Evolutionary conservation across 2,888 invertebrate genomes (phyloP).

Genomic region (Agrotis exclamationis): DNA sequence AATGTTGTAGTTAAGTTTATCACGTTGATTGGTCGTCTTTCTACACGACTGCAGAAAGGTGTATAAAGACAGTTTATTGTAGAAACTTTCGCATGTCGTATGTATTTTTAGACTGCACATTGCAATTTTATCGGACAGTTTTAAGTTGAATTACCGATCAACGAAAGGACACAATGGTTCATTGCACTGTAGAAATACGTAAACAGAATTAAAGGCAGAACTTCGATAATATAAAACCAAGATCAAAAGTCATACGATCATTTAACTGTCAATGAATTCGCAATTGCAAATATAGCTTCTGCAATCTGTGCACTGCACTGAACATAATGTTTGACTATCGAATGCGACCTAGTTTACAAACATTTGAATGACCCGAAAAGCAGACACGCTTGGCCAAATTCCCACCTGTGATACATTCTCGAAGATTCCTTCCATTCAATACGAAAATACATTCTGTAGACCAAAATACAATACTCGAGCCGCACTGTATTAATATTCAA

Average conservation of each 20-base stretch:
- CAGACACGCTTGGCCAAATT: slow-evolving; percentile 29
- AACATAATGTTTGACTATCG: slow-evolving; percentile 16
- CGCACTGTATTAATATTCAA: slow-evolving; percentile 4
- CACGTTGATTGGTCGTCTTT: slow-evolving; percentile 18
- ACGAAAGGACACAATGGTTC: slow-evolving; percentile 14
- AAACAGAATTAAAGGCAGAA: neutral
- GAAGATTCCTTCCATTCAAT: slow-evolving; percentile 9
- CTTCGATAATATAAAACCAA: neutral
- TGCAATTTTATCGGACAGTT: slow-evolving; percentile 33
- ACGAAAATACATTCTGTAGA: slow-evolving; percentile 17
- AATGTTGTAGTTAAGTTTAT: slow-evolving; percentile 4
- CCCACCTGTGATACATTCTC: slow-evolving; percentile 24
- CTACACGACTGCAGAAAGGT: slow-evolving; percentile 23
- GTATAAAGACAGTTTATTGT: slow-evolving; percentile 19
- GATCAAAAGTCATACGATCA: slow-evolving; percentile 1
- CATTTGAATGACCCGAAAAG: slow-evolving; percentile 31
- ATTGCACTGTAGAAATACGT: neutral
- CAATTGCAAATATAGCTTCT: neutral
- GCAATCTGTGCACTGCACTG: slow-evolving; percentile 2
- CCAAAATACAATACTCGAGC: slow-evolving; percentile 15
- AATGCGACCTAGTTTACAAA: slow-evolving; percentile 30
- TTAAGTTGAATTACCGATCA: slow-evolving; percentile 3
- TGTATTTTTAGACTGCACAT: slow-evolving; percentile 41
- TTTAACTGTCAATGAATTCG: slow-evolving; percentile 6
- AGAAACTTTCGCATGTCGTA: slow-evolving; percentile 5